phyloP scores from a whole-genome alignment of 2,113 vertebrate genomes.

The Heptranchias perlo region DNA sequence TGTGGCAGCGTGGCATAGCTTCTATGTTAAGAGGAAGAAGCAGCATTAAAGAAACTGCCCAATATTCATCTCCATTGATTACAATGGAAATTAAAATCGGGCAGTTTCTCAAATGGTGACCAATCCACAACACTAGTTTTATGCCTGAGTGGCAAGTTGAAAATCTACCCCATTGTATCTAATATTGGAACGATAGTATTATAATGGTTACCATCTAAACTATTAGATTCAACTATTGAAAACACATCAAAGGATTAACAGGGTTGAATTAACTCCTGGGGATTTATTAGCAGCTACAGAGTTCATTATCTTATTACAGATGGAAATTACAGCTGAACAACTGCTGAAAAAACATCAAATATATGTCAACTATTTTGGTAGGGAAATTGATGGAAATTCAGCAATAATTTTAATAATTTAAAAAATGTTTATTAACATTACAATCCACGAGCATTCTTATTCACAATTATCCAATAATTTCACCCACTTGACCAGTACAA shows the following conservation, averaged over 20 bases:
- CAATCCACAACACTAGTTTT: neutral
- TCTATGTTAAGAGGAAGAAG: neutral
- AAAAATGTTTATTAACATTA: constrained; percentile 27
- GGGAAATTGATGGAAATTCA: neutral
- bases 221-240: neutral
- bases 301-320: neutral
- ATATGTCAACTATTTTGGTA: neutral
- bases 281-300: neutral
- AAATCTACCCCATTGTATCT: neutral
- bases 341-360: neutral
- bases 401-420: neutral
- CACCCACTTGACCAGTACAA: constrained; percentile 6
- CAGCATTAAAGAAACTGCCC: neutral
- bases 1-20: neutral
- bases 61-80: neutral
- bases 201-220: neutral
- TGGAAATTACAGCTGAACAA: neutral
- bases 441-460: neutral
- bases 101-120: neutral
- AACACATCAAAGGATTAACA: neutral
- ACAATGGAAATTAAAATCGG: neutral
- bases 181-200: neutral
- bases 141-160: neutral
- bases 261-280: neutral
- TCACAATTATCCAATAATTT: neutral